Base-by-base conservation (phyloP, 2,113 vertebrate genomes). In the Sarotherodon lohbergeri region DNA sequence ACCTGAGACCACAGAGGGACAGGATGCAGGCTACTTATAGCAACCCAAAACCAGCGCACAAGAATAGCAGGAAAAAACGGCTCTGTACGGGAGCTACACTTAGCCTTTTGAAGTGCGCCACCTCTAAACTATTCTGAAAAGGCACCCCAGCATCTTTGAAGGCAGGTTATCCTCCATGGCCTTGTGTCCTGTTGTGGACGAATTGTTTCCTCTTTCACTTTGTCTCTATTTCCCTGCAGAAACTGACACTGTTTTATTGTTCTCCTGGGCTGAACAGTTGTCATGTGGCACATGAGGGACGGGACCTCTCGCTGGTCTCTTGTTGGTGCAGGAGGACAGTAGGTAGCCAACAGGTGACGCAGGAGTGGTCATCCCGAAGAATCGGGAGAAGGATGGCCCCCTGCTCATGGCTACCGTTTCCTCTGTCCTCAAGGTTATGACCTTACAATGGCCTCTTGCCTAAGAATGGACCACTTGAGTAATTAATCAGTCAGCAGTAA, bases 21-120 rank as follows among this genome's bases (percentile, higher is more conserved):
- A 98, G 99, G 99, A 99, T 98, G 97, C 96, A 96, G 97, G 98
- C 98, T 98, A 98, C 98, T 98, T 98, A 98, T 98, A 99, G 98
- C 96, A 97, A 95, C 92, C 95, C 94, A 96, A 96, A 96, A 96
- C 96, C 96, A 95, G 95, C 89, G 91, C 94, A 97, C 97, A 99
- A 98, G 99, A 99, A 99, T 99, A 97, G 98, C 98, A 99, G 99
- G 98, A 99, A 99, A 78, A 95, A 98, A 96, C 95, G 94, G 95
- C 95, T 95, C 94, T 86, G 96, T 96, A 96, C 95, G 90, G 96
- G 96, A 95, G 94, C 93, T 24, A 82, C 94, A 78, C 93, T 88
- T 89, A 93, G 89, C 91, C 93, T 97, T 99, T 99, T 99, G 98
- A 99, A 98, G 98, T 97, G 96, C 97, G 96, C 97, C 97, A 96